Conservation (phyloP, 2,113 vertebrate genomes). For the Perca schrenkii region DNA sequence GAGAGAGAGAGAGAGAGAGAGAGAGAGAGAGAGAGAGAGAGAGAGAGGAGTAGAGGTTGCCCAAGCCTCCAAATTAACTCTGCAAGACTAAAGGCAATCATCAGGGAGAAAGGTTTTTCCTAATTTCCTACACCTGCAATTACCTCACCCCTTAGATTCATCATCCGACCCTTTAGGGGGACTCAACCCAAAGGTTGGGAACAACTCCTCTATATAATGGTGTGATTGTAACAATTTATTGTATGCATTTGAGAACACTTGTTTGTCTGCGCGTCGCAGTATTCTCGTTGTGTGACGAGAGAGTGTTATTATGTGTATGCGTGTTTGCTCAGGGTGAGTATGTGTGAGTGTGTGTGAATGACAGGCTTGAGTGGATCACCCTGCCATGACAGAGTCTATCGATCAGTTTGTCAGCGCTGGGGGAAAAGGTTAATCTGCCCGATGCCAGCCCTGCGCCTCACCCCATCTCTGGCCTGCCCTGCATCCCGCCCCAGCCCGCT, state of each 20-base stretch:
- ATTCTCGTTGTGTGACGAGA: background rate
- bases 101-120: conserved; percentile 18
- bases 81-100: conserved; percentile 66
- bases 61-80: conserved; percentile 74
- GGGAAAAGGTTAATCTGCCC: conserved; percentile 87
- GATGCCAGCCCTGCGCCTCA: conserved; percentile 72
- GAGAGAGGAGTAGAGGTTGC: conserved; percentile 63
- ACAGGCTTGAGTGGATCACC: conserved; percentile 80
- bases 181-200: background rate
- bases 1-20: conserved; percentile 19
- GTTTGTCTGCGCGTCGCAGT: background rate
- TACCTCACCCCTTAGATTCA: background rate
- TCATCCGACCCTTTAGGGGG: background rate
- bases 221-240: background rate
- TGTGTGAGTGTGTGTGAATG: conserved; percentile 67
- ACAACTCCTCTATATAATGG: background rate
- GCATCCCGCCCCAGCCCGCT: conserved; percentile 68
- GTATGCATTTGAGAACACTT: background rate
- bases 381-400: conserved; percentile 85
- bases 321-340: conserved; percentile 31
- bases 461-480: conserved; percentile 74
- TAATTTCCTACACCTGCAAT: background rate
- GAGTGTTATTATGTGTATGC: conserved; percentile 14
- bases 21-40: too few species aligned
- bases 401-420: conserved; percentile 82